Conservation (phyloP, 92 coral and sea anemone species). For the Palythoa grandiflora region DNA sequence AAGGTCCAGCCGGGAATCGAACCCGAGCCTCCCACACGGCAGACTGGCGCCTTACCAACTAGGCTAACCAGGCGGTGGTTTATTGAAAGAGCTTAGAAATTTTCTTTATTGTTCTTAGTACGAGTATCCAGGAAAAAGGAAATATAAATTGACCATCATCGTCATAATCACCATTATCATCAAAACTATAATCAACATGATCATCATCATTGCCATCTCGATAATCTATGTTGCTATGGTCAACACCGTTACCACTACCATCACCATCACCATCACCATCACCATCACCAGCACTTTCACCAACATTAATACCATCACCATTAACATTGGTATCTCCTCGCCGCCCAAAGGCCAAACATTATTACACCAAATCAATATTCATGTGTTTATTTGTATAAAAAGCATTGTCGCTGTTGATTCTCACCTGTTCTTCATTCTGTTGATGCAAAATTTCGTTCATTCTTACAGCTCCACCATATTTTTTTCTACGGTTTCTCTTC, state of each 20-base stretch:
- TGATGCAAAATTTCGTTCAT: slow-evolving; percentile 35
- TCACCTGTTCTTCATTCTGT: slow-evolving; percentile 34
- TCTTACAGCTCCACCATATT: slow-evolving; percentile 13
- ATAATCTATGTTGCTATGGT: no score
- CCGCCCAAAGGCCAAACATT: no score
- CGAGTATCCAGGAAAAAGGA: background rate
- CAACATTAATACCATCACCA: background rate
- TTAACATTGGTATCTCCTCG: background rate
- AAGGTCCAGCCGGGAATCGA: no score
- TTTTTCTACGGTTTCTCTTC: slow-evolving; percentile 40
- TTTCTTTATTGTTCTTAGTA: no score
- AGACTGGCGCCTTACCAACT: no score
- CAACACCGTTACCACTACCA: background rate
- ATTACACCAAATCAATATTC: no score
- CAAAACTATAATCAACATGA: background rate
- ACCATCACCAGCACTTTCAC: background rate
- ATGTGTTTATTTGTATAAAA: background rate
- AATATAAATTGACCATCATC: background rate
- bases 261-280: background rate
- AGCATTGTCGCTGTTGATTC: background rate
- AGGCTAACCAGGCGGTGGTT: no score
- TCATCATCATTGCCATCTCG: background rate
- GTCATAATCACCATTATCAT: no score
- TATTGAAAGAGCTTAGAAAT: no score
- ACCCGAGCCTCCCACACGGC: no score